phyloP scores from a whole-genome alignment of 2,888 invertebrate species.

The Lithophane semibrunnea region DNA sequence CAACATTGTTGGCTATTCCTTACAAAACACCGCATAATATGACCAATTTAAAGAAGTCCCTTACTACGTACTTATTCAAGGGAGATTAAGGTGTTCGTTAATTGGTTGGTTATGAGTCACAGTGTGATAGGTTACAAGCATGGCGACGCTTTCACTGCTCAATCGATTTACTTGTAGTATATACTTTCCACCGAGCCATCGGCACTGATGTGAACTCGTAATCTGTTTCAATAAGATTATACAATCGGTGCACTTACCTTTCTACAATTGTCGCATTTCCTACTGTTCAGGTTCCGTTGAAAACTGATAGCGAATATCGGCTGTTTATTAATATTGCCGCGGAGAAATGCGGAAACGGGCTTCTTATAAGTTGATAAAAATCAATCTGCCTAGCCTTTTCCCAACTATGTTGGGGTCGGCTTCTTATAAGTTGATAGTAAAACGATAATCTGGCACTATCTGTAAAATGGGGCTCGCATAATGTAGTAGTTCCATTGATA shows the following conservation, averaged over 20 bases:
- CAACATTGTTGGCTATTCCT: constrained; percentile 37
- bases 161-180: constrained; percentile 67
- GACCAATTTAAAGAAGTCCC: constrained; percentile 44
- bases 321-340: constrained; percentile 6
- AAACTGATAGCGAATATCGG: constrained; percentile 14
- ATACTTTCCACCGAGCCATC: constrained; percentile 64
- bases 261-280: constrained; percentile 25
- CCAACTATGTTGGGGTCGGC: too few relatives aligned
- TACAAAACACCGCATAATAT: constrained; percentile 35
- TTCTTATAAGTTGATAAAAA: not conserved
- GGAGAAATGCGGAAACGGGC: not conserved
- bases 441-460: not conserved
- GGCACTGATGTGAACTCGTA: constrained; percentile 53
- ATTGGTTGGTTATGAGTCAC: constrained; percentile 63
- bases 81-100: constrained; percentile 28
- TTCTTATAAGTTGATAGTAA: not conserved
- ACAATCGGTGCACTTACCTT: constrained; percentile 54
- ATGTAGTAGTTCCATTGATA: not conserved
- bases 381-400: too few relatives aligned
- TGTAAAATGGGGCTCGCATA: not conserved
- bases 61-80: constrained; percentile 24
- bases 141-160: constrained; percentile 72
- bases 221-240: constrained; percentile 68
- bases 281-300: constrained; percentile 4
- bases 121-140: constrained; percentile 66